Base-by-base conservation (phyloP, 2,113 vertebrate species). In the Muntiacus muntjak region DNA sequence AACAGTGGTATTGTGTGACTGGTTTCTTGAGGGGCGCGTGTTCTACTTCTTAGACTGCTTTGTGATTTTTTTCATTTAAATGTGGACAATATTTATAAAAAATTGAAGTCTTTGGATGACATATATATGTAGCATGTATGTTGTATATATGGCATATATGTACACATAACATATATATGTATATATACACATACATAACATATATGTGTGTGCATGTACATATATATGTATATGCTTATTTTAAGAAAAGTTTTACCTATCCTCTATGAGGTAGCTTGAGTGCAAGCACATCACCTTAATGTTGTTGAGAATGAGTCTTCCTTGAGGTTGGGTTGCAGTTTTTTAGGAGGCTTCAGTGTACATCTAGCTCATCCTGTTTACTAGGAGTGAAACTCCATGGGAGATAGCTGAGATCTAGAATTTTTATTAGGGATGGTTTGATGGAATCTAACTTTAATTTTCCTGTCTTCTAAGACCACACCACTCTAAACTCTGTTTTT, bases 1-100 rank as follows among this genome's bases (percentile, higher is more conserved):
- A 82, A 52, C 19, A 25, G 15, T 36, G 16, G 3, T 81, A 88
- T 26, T 52, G 11, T 23, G 4, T 40, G 45, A 23, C 21, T 87
- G 5, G 1, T 17, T 71, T 40, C n/a, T 85, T 62, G 10, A 25
- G 21, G 33, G 2, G 6, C 4, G 1, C 3, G 3, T 25, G 2
- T 28, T 33, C 5, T 62, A 21, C 30, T 91, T 83, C 21, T 60
- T 57, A 26, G 30, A 50, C 26, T 33, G 43, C 13, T 14, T 8
- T 78, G 23, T 60, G 30, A 30, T 54, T 33, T 78, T 84, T 47
- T 25, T 47, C 74, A 50, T 47, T 93, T 71, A 50, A 81, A 81
- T 67, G 43, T 81, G 33, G 17, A 78, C 6, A 76, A n/a, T 85
- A 23, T 57, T 85, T 52, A 89, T 33, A n/a, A 40, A 94, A 74